Conservation (phyloP, 2,888 invertebrate genomes). For the Aricia artaxerxes region DNA sequence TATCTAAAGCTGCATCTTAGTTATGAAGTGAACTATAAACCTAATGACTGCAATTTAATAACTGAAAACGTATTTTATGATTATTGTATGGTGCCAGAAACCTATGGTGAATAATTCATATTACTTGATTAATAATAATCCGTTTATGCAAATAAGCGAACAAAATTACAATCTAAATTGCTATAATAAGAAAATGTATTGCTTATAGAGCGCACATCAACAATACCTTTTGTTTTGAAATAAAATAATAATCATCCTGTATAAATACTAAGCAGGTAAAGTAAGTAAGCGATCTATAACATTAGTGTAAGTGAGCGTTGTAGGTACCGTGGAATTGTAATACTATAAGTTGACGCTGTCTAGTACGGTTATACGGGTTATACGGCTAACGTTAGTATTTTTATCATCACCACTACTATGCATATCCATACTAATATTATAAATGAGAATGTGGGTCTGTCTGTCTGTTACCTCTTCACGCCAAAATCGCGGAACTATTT, state of each 20-base stretch:
- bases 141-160: too few species aligned
- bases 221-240: background rate
- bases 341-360: background rate
- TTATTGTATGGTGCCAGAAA: too few species aligned
- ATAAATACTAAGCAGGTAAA: background rate
- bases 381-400: background rate
- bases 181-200: background rate
- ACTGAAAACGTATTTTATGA: too few species aligned
- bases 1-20: too few species aligned
- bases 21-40: too few species aligned
- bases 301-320: conserved; percentile 27
- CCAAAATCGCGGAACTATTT: too few species aligned
- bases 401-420: background rate
- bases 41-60: too few species aligned
- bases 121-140: too few species aligned
- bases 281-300: conserved; percentile 22
- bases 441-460: too few species aligned
- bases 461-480: too few species aligned
- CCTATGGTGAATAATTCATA: too few species aligned
- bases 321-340: background rate
- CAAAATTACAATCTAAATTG: too few species aligned
- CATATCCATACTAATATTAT: background rate
- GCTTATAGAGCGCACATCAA: background rate
- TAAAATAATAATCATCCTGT: conserved; percentile 2
- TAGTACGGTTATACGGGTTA: background rate